These are phyloP conservation scores for Myathropa florea DNA, from an alignment of 2,888 invertebrate species.

Conservation along the genomic window DNA sequence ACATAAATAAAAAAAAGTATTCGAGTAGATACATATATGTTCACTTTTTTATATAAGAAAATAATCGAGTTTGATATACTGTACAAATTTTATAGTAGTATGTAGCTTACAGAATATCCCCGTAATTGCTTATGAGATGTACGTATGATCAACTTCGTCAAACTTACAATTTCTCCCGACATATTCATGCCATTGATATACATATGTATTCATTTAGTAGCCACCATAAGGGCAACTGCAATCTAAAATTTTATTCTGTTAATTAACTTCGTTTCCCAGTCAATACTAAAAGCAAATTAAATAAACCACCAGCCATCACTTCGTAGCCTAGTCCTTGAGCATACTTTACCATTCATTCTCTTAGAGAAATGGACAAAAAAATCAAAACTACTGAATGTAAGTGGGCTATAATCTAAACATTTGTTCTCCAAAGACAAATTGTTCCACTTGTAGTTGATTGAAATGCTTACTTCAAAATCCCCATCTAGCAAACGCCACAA, in stretches of 20 bases:
- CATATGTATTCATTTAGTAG: neutral
- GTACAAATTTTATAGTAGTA: too few relatives aligned
- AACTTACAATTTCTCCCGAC: too few relatives aligned
- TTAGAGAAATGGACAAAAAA: neutral
- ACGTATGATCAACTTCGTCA: neutral
- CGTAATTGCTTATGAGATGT: too few relatives aligned
- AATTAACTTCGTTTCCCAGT: neutral
- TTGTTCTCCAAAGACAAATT: constrained; percentile 32
- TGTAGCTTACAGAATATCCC: too few relatives aligned
- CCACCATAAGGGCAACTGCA: neutral
- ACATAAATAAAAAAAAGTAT: too few relatives aligned
- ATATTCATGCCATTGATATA: neutral
- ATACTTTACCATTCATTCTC: neutral
- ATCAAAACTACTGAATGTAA: neutral
- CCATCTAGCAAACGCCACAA: neutral
- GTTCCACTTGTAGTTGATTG: constrained; percentile 31
- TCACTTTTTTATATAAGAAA: too few relatives aligned
- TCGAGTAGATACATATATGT: too few relatives aligned
- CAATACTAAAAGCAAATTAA: neutral
- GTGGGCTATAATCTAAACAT: constrained; percentile 25
- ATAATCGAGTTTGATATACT: too few relatives aligned
- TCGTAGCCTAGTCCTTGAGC: neutral
- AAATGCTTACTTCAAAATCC: constrained; percentile 4
- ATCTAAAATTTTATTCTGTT: neutral
- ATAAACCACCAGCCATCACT: neutral